Base-by-base conservation (phyloP, 2,888 invertebrate species). In the Rotaria socialis region DNA sequence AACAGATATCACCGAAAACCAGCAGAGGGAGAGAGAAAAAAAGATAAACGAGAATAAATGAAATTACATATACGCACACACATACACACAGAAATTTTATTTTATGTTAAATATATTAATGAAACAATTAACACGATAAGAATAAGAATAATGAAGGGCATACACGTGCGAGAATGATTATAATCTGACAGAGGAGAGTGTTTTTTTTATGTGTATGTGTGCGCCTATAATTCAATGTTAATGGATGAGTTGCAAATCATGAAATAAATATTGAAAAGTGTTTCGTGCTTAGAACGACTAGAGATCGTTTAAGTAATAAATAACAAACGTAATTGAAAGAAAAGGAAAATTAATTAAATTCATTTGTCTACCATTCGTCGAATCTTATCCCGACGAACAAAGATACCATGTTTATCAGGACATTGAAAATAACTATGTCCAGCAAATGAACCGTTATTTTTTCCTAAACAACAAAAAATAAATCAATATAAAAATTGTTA, bases 351-450 rank as follows among this genome's bases (percentile, higher is more conserved):
- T 19, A 55, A 67, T 67, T 67, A 0, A 4, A 67, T 16, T 35
- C 5, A 35, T 67, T 27, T 67, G 35, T 58, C 10, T 10, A 10
- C 10, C 2, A 58, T 58, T 11, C 67, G 84, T 35, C 41, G 11
- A 47, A 86, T 27, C 85, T 86, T 86, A 47, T 86, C 86, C 19
- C 52, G 55, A n/a, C 87, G 94, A 74, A 93, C 93, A 91, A 94
- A 93, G 88, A 94, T 92, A 24, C 94, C 94, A 89, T 93, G 92
- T 84, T 91, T 91, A 11, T 92, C 92, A 43, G 91, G 90, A 90
- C 94, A 94, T 22, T 90, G 90, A 90, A 94, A 94, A 90, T 94
- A 94, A 27, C 93, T 92, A 80, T 93, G 92, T 22, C 93, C 94
- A 87, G 92, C 91, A 22, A 94, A 93, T 75, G 92, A 90, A 80